phyloP scores from a whole-genome alignment of 2,888 invertebrate genomes.

The Saturnia japonica region DNA sequence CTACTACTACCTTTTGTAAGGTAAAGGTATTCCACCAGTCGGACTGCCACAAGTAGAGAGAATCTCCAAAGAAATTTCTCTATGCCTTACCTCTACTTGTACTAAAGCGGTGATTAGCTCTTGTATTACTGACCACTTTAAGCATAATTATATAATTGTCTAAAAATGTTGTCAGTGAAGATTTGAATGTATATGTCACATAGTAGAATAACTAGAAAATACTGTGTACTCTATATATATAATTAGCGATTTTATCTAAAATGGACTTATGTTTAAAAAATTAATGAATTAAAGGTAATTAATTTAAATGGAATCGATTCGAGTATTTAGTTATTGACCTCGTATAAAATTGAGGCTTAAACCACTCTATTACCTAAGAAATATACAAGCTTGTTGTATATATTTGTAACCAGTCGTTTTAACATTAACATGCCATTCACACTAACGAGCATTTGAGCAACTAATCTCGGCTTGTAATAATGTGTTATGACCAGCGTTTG shows the following conservation, averaged over 20 bases:
- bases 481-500: background rate
- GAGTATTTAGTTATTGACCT: conserved; percentile 15
- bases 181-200: background rate
- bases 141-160: background rate
- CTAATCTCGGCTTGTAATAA: background rate
- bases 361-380: conserved; percentile 7
- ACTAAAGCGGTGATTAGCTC: background rate
- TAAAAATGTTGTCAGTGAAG: background rate
- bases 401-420: conserved; percentile 9
- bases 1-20: too few relatives aligned
- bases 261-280: background rate
- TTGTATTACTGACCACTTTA: background rate
- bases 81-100: too few relatives aligned
- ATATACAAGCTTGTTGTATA: conserved; percentile 11
- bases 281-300: conserved; percentile 3
- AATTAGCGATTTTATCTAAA: conserved; percentile 3
- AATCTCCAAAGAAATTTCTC: too few relatives aligned
- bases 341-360: conserved; percentile 15
- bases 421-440: conserved; percentile 17
- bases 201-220: background rate
- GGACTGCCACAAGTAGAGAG: too few relatives aligned
- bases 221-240: background rate
- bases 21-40: too few relatives aligned
- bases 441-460: conserved; percentile 12
- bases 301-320: conserved; percentile 5